Evolutionary conservation across 2,888 invertebrate species (phyloP).

Genomic region (Cryptocephalus primarius): DNA sequence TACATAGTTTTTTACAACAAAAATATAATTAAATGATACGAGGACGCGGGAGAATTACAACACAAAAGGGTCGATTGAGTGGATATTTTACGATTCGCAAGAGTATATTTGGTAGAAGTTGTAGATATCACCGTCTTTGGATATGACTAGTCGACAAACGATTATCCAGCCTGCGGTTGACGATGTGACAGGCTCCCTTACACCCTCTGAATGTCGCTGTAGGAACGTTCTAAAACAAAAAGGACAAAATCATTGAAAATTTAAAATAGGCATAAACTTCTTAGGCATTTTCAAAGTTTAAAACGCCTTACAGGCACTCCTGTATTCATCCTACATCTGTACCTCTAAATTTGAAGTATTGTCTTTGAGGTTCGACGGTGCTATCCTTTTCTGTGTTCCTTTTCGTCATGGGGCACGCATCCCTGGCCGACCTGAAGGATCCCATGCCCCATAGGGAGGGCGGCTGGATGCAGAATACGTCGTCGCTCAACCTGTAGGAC

Average conservation of each 20-base stretch:
- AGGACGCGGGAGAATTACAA: too few species aligned
- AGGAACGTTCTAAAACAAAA: slow-evolving; percentile 44
- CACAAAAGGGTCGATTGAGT: too few species aligned
- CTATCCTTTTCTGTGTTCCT: slow-evolving; percentile 19
- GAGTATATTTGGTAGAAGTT: not conserved
- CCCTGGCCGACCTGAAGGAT: slow-evolving; percentile 29
- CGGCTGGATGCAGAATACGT: slow-evolving; percentile 33
- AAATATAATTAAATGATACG: too few species aligned
- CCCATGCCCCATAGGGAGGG: slow-evolving; percentile 28
- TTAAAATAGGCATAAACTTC: too few species aligned
- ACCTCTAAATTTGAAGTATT: slow-evolving; percentile 38
- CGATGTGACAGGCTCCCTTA: slow-evolving; percentile 18
- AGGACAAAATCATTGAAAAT: not conserved
- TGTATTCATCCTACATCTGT: slow-evolving; percentile 4
- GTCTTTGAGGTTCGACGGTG: slow-evolving; percentile 20
- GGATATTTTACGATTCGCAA: too few species aligned
- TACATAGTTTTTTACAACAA: too few species aligned
- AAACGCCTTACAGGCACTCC: too few species aligned
- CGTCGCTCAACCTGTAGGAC: slow-evolving; percentile 33
- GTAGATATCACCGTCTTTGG: slow-evolving; percentile 7
- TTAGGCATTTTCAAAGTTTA: too few species aligned
- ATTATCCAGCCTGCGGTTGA: not conserved
- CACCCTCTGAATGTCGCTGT: slow-evolving; percentile 46
- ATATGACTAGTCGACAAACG: slow-evolving; percentile 10
- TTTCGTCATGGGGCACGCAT: slow-evolving; percentile 17